Evolutionary conservation across 2,113 vertebrate genomes (phyloP).

Genomic region (Tympanuchus pallidicinctus): DNA sequence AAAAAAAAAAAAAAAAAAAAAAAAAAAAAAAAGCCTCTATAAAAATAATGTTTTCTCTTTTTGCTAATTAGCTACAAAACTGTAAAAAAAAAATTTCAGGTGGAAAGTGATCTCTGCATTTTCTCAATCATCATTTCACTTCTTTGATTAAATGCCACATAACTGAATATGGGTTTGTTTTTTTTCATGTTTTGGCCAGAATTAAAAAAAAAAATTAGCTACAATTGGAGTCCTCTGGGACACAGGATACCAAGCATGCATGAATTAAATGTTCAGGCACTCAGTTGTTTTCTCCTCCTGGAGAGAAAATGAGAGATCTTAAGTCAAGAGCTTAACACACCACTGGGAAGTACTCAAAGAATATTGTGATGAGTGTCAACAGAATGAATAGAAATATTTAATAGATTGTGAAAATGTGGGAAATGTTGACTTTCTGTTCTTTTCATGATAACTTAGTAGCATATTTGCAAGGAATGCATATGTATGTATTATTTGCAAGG

Average conservation of each 20-base stretch:
- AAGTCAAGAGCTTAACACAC: constrained; percentile 43
- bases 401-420: not conserved
- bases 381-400: constrained; percentile 18
- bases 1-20: not conserved
- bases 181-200: not conserved
- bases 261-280: not conserved
- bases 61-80: not conserved
- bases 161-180: not conserved
- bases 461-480: not conserved
- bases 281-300: not conserved
- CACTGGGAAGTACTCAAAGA: constrained; percentile 27
- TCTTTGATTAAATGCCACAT: not conserved
- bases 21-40: not conserved
- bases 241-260: not conserved
- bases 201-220: not conserved
- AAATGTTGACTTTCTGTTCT: not conserved
- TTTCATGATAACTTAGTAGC: not conserved
- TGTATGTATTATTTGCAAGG: not conserved
- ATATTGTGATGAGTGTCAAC: constrained; percentile 49
- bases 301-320: constrained; percentile 30
- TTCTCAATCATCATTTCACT: not conserved
- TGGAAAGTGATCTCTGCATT: not conserved
- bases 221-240: not conserved
- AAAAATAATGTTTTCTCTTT: not conserved
- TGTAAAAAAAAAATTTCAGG: not conserved